Conservation (phyloP, 2,888 invertebrate species). For the Drosophila kuntzei region DNA sequence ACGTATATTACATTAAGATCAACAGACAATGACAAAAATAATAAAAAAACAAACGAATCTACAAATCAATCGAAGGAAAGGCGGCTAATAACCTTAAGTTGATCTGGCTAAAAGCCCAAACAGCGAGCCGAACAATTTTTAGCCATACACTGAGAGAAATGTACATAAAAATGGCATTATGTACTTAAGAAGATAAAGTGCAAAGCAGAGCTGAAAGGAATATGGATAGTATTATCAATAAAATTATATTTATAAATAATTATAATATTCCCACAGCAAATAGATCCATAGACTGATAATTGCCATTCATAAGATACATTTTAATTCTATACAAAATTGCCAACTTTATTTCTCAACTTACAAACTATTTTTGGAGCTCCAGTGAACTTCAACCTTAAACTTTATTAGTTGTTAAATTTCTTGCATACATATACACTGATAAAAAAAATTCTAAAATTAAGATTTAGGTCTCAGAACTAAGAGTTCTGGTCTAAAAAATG, state of each 20-base stretch:
- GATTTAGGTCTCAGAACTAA: too few species aligned
- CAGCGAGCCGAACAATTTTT: conserved; percentile 12
- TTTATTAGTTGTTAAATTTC: too few species aligned
- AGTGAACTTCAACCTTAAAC: too few species aligned
- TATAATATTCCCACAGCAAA: neutral
- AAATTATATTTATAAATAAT: neutral
- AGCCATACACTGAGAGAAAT: conserved; percentile 41
- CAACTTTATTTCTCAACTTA: too few species aligned
- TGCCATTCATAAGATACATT: too few species aligned
- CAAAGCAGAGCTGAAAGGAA: too few species aligned
- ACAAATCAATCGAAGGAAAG: conserved; percentile 57
- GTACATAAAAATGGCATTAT: neutral
- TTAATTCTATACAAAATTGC: too few species aligned
- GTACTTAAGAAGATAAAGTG: neutral
- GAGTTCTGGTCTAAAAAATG: too few species aligned
- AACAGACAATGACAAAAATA: conserved; percentile 51
- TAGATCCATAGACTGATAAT: too few species aligned
- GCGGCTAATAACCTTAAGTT: conserved; percentile 68
- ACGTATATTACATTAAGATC: conserved; percentile 65
- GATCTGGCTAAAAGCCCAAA: conserved; percentile 56
- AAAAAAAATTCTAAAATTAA: too few species aligned
- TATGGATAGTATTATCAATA: neutral
- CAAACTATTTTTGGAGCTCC: too few species aligned
- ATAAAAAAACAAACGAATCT: conserved; percentile 54
- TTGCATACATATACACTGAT: too few species aligned